Conservation (phyloP, 2,888 invertebrate genomes). For the Dione juno region DNA sequence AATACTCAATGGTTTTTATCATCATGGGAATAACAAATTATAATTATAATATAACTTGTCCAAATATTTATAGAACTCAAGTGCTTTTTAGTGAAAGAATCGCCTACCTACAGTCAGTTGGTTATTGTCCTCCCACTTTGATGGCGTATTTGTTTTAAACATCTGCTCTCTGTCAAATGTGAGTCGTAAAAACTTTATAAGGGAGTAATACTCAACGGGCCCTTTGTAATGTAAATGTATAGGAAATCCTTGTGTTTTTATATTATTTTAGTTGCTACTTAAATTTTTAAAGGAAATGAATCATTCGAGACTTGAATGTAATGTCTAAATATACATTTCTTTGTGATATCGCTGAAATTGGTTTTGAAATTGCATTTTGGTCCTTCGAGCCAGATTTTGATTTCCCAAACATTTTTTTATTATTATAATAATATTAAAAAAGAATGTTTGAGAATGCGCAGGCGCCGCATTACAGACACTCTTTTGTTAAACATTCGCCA, state of each 20-base stretch:
- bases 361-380: conserved; percentile 8
- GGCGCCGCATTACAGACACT: conserved; percentile 56
- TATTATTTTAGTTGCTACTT: conserved; percentile 38
- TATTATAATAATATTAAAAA: conserved; percentile 18
- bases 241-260: conserved; percentile 44
- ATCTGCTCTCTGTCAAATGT: conserved; percentile 70
- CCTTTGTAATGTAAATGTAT: conserved; percentile 59
- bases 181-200: conserved; percentile 65
- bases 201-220: conserved; percentile 57
- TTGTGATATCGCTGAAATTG: conserved; percentile 7
- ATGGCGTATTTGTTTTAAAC: conserved; percentile 67
- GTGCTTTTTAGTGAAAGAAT: conserved; percentile 22
- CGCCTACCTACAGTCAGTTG: conserved; percentile 14
- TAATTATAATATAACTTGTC: conserved; percentile 6
- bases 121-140: conserved; percentile 50
- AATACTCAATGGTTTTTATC: not conserved
- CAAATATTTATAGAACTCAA: conserved; percentile 24
- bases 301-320: conserved; percentile 27
- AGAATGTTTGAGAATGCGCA: conserved; percentile 45
- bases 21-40: not conserved
- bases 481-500: conserved; percentile 57
- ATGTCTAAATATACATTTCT: conserved; percentile 14
- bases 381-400: conserved; percentile 21
- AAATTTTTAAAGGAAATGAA: conserved; percentile 29
- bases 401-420: not conserved